Base-by-base conservation (phyloP, 2,888 invertebrate species). In the Bedellia somnulentella region DNA sequence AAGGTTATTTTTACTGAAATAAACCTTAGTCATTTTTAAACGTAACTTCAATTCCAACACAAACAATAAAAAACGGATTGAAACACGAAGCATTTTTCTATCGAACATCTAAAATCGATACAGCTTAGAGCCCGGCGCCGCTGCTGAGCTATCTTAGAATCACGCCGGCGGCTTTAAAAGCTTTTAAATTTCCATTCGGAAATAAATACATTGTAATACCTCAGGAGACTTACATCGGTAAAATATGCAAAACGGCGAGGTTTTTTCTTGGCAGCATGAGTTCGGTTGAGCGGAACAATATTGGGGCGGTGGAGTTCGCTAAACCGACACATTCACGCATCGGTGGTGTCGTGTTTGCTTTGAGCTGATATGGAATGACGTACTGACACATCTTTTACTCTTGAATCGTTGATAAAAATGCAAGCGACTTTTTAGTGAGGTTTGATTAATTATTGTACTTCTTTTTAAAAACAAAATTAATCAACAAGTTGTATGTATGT, bases 191-290 rank as follows among this genome's bases (percentile, higher is more conserved):
- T 57, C 58, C 56, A 51, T 54, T n/a, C 52, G 62, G 57, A 62
- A 67, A 64, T 67, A 70, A 34, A 67, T 64, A 67, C 64, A 57
- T 45, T 55, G 62, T 70, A 64, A 67, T 62, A 54, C 24, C 17
- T 4, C 9, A 3, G 17, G 10, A n/a, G 31, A 30, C n/a, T n/a
- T n/a, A n/a, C n/a, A n/a, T 29, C 21, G 27, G 17, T 32, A 32
- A 51, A 50, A 53, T 64, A 68, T 70, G 68, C 59, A 67, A 64
- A 71, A 68, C 68, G 67, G 68, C 58, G 56, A 57, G 56, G 64
- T 71, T 71, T 71, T 70, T 68, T 61, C 51, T 45, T 41, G 44
- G 46, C n/a, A n/a, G 9, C 10, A 12, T 30, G 11, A 10, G 23
- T 15, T 6, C 50, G 48, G 49, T 58, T 60, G 63, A 60, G 66